Conservation (phyloP, 2,888 invertebrate species). For the Nezara viridula region DNA sequence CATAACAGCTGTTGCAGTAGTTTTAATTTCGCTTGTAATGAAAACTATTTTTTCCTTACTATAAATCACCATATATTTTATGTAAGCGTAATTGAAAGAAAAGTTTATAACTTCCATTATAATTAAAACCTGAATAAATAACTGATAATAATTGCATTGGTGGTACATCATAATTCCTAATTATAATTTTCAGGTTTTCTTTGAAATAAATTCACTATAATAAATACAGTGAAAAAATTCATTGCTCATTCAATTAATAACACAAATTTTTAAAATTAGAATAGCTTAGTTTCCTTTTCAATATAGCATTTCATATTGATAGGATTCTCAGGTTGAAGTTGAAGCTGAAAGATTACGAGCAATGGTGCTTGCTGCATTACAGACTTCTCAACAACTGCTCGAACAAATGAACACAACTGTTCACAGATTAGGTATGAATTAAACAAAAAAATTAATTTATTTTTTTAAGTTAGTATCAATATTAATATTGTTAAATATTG, state of each 20-base stretch:
- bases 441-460: not conserved
- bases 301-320: constrained; percentile 28
- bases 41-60: too few species aligned
- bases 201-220: not conserved
- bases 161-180: too few species aligned
- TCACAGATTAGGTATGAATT: constrained; percentile 69
- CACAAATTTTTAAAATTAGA: not conserved
- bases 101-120: too few species aligned
- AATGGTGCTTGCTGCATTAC: constrained; percentile 71
- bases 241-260: not conserved
- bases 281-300: not conserved
- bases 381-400: constrained; percentile 72
- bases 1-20: too few species aligned
- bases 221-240: not conserved
- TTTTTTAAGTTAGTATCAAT: not conserved
- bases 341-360: constrained; percentile 73
- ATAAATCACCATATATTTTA: too few species aligned
- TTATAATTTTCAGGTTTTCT: not conserved
- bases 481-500: not conserved
- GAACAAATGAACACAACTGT: constrained; percentile 73
- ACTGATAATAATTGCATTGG: too few species aligned
- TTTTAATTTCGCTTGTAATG: too few species aligned
- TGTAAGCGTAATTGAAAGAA: too few species aligned
- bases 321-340: constrained; percentile 73
- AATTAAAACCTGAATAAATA: too few species aligned